phyloP scores from a whole-genome alignment of 2,113 vertebrate species.

The Calcarius ornatus region DNA sequence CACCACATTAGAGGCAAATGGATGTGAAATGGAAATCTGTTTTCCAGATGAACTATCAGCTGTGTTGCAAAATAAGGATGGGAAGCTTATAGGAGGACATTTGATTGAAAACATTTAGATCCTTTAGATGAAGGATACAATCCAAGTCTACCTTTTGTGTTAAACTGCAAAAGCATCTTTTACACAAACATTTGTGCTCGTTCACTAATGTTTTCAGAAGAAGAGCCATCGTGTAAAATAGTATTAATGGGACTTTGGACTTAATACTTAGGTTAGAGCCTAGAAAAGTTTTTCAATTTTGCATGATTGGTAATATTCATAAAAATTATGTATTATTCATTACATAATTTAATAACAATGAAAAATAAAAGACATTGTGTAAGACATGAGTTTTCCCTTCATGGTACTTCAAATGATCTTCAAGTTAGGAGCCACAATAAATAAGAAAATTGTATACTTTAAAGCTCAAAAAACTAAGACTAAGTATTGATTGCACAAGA shows the following conservation, averaged over 20 bases:
- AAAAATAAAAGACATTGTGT: not conserved
- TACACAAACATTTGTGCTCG: not conserved
- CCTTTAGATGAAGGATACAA: not conserved
- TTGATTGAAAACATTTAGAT: not conserved
- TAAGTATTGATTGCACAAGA: not conserved
- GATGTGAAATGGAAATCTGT: not conserved
- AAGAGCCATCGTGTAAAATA: not conserved
- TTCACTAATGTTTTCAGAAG: not conserved
- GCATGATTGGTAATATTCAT: not conserved
- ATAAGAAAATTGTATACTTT: not conserved
- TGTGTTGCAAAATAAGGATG: slow-evolving; percentile 3
- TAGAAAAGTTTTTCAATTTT: not conserved
- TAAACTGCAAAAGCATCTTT: not conserved
- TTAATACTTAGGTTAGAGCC: not conserved
- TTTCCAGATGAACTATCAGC: slow-evolving; percentile 34
- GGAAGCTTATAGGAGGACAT: not conserved
- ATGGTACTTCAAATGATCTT: not conserved
- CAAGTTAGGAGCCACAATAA: not conserved
- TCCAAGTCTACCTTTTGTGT: not conserved
- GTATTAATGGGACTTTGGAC: not conserved
- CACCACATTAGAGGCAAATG: slow-evolving; percentile 35
- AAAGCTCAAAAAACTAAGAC: not conserved
- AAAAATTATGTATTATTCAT: not conserved
- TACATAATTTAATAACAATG: not conserved
- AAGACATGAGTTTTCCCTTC: not conserved